Conservation (phyloP, 2,113 vertebrate species). For the Oxyruncus cristatus region DNA sequence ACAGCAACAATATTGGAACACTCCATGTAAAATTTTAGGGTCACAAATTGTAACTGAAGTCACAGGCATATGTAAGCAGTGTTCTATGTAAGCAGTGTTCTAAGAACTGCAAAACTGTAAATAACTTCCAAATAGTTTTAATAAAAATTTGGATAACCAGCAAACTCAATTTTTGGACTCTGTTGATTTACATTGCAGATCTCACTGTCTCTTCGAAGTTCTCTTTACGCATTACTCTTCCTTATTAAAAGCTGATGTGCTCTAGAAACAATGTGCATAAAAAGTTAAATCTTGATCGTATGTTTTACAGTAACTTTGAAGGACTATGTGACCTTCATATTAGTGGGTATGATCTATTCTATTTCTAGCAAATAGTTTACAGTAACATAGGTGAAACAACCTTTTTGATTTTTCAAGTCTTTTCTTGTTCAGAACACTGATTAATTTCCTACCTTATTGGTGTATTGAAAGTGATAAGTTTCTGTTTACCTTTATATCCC, state of each 20-base stretch:
- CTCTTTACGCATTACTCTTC: neutral
- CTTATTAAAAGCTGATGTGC: neutral
- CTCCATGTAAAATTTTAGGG: neutral
- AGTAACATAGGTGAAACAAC: neutral
- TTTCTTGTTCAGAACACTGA: neutral
- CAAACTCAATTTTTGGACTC: neutral
- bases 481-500: slow-evolving; percentile 94
- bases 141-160: neutral
- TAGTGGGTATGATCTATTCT: neutral
- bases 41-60: neutral
- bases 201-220: neutral
- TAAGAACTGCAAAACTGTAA: neutral
- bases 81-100: neutral
- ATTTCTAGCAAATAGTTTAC: neutral
- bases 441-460: neutral
- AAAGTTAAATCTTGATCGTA: neutral
- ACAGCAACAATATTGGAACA: neutral
- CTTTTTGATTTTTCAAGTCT: neutral
- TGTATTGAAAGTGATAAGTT: neutral
- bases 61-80: neutral
- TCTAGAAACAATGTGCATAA: neutral
- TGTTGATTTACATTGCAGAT: neutral
- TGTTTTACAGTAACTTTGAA: neutral
- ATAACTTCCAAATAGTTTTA: neutral
- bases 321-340: neutral